Evolutionary conservation across 2,113 vertebrate species (phyloP).

Genomic region (Chaetodon trifascialis): DNA sequence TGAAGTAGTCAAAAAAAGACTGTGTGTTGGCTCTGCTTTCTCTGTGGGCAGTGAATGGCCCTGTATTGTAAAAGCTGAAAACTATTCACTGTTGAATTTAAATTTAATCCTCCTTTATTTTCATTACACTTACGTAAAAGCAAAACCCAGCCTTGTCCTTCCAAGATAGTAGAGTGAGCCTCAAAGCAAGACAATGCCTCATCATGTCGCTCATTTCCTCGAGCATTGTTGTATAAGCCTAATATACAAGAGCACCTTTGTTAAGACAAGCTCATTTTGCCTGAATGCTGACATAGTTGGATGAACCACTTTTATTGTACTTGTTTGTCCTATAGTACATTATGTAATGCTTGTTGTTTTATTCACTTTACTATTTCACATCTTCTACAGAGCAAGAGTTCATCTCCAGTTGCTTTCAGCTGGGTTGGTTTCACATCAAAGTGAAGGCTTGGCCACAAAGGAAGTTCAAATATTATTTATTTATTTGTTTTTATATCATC

Average conservation of each 20-base stretch:
- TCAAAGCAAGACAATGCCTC: no score
- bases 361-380: neutral
- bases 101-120: neutral
- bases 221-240: neutral
- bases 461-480: slow-evolving; percentile 44
- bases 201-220: no score
- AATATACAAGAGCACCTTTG: neutral
- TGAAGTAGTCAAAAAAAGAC: no score
- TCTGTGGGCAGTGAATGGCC: neutral
- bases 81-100: neutral
- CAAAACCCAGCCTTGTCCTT: neutral
- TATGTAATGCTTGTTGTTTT: slow-evolving; percentile 8
- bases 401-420: neutral
- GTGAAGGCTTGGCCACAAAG: slow-evolving; percentile 29
- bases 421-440: slow-evolving; percentile 47
- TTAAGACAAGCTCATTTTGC: neutral
- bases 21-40: neutral
- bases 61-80: neutral
- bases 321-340: neutral
- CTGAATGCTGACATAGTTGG: neutral
- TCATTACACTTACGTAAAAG: neutral
- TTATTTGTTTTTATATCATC: slow-evolving; percentile 35
- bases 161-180: neutral
- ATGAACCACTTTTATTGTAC: neutral
- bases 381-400: neutral